A percentile compares a stretch with the other conserved stretches of the same genome.
phyloP scores from a whole-genome alignment of 2,797 vertebrate genomes.

The Squalus acanthias region DNA sequence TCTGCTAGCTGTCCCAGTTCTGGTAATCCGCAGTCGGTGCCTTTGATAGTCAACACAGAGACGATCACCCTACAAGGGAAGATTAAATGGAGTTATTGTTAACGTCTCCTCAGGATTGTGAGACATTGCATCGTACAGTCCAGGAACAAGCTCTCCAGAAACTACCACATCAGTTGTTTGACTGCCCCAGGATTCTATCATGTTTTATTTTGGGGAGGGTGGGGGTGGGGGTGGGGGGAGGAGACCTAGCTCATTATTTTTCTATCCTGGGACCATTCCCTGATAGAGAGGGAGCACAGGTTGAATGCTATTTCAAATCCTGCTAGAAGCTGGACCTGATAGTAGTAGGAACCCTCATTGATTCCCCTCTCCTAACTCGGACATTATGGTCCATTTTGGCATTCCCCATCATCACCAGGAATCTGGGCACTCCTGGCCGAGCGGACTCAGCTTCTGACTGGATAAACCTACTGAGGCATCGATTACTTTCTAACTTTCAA shows the following conservation, averaged over 20 bases:
- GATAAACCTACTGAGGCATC: not conserved
- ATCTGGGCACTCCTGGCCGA: not conserved
- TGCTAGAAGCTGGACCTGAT: not conserved
- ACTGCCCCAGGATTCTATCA: not conserved
- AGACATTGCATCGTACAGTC: not conserved
- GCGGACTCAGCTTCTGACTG: not conserved
- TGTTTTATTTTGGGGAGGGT: not conserved
- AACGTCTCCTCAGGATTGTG: not conserved
- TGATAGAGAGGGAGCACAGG: not conserved
- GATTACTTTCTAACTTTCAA: not conserved
- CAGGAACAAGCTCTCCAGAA: not conserved
- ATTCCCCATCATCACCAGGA: not conserved
- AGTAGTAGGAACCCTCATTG: not conserved
- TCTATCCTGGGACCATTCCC: not conserved
- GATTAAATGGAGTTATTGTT: not conserved
- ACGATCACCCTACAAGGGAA: slow-evolving; percentile 54
- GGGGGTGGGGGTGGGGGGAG: not conserved
- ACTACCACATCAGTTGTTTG: not conserved
- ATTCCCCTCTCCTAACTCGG: not conserved
- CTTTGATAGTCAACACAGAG: slow-evolving; percentile 63
- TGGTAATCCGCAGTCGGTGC: slow-evolving; percentile 63
- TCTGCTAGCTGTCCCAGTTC: slow-evolving; percentile 63
- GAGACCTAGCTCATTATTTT: not conserved
- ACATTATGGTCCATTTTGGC: not conserved
- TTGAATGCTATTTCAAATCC: not conserved